Evolutionary conservation across 2,888 invertebrate species (phyloP).

Genomic region (Teleogryllus oceanicus): DNA sequence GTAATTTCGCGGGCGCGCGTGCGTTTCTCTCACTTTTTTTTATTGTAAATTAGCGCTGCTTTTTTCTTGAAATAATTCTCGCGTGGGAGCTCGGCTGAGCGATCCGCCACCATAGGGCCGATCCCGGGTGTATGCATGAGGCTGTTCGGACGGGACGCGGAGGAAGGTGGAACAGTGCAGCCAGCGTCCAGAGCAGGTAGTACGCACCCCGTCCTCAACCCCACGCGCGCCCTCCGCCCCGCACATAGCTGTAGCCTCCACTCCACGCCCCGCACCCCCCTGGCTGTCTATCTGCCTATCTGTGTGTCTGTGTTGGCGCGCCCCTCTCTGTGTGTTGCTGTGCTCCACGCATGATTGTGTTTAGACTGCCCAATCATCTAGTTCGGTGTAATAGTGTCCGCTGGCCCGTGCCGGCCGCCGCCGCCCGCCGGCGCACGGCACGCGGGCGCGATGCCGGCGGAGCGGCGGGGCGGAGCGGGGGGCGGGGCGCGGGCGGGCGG

Average conservation of each 20-base stretch:
- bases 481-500: background rate
- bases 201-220: background rate
- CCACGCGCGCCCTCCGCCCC: background rate
- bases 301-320: background rate
- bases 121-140: constrained; percentile 9
- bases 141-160: constrained; percentile 10
- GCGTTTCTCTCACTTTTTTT: no score
- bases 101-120: constrained; percentile 3
- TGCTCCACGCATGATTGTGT: constrained; percentile 8
- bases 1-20: no score
- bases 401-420: background rate
- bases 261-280: no score
- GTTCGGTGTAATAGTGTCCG: background rate
- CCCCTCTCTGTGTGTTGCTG: background rate
- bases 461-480: background rate
- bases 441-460: background rate
- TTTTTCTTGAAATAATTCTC: background rate
- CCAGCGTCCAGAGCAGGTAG: background rate
- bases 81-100: no score
- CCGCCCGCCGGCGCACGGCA: background rate
- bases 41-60: background rate
- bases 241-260: background rate
- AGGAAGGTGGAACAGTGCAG: background rate
- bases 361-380: background rate
- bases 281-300: background rate